phyloP scores from a whole-genome alignment of 2,888 invertebrate species.

The Drosophila atripex region DNA sequence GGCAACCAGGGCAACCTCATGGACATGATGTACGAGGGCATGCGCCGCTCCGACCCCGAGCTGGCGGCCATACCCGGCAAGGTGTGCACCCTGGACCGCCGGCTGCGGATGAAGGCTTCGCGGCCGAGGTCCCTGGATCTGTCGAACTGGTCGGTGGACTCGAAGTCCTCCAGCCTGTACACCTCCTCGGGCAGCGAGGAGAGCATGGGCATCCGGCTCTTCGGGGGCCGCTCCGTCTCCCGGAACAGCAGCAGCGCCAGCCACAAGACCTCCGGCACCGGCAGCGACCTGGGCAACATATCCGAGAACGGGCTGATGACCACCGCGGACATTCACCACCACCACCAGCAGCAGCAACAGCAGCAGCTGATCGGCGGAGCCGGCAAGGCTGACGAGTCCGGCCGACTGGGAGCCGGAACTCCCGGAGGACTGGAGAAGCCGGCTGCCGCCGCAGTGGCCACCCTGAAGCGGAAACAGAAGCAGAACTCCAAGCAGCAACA shows the following conservation, averaged over 20 bases:
- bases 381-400: conserved; percentile 24
- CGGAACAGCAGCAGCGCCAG: conserved; percentile 91
- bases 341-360: conserved; percentile 52
- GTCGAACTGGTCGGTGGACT: conserved; percentile 95
- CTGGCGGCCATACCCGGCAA: conserved; percentile 92
- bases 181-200: conserved; percentile 95
- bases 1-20: conserved; percentile 87
- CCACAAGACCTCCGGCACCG: conserved; percentile 85
- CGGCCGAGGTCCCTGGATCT: conserved; percentile 92
- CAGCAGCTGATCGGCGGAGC: conserved; percentile 37
- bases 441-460: conserved; percentile 77
- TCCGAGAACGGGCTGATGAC: conserved; percentile 85
- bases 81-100: conserved; percentile 91
- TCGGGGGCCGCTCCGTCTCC: conserved; percentile 87
- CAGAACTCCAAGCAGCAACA: conserved; percentile 77
- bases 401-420: conserved; percentile 16
- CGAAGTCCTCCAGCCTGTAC: conserved; percentile 91
- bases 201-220: conserved; percentile 88
- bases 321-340: conserved; percentile 78
- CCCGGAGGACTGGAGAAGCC: conserved; percentile 40
- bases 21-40: conserved; percentile 88
- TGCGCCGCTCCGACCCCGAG: conserved; percentile 93
- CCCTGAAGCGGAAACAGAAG: conserved; percentile 82
- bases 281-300: conserved; percentile 84
- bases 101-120: conserved; percentile 92